Conservation (phyloP, 2,888 invertebrate genomes). For the Bimastos eiseni region DNA sequence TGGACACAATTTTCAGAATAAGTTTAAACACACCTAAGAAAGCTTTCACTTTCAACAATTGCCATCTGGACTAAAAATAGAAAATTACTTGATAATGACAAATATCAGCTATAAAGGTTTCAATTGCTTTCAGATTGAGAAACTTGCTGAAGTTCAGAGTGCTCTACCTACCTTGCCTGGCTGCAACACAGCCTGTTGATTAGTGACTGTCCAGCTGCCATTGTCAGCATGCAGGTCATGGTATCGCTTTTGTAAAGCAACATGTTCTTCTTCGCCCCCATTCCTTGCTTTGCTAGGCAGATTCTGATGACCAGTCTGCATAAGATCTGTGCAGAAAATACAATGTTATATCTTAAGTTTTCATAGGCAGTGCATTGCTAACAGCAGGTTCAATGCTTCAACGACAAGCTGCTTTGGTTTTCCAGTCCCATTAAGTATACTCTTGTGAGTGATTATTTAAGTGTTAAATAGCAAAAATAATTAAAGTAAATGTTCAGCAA, state of each 20-base stretch:
- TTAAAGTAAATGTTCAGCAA: no score
- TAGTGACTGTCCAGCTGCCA: background rate
- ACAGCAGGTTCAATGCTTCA: no score
- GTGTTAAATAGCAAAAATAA: no score
- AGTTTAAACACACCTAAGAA: background rate
- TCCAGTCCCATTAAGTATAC: no score
- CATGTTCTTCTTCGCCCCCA: background rate
- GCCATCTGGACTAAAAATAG: background rate
- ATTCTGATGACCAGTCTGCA: slow-evolving; percentile 8
- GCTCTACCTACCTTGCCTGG: background rate
- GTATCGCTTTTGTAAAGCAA: background rate
- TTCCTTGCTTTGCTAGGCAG: background rate
- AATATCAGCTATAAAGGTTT: background rate
- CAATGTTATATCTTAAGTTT: background rate
- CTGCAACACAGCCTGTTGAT: background rate
- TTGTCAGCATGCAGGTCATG: background rate
- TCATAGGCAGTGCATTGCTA: no score
- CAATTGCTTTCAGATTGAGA: background rate
- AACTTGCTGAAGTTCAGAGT: background rate
- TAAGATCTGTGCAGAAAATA: slow-evolving; percentile 18
- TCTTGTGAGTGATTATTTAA: no score
- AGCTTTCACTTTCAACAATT: background rate
- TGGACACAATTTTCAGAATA: background rate
- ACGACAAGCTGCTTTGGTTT: no score
- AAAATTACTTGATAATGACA: background rate